These are phyloP conservation scores for Triplophysa dalaica DNA, from an alignment of 2,113 vertebrate species.

Conservation along the genomic window DNA sequence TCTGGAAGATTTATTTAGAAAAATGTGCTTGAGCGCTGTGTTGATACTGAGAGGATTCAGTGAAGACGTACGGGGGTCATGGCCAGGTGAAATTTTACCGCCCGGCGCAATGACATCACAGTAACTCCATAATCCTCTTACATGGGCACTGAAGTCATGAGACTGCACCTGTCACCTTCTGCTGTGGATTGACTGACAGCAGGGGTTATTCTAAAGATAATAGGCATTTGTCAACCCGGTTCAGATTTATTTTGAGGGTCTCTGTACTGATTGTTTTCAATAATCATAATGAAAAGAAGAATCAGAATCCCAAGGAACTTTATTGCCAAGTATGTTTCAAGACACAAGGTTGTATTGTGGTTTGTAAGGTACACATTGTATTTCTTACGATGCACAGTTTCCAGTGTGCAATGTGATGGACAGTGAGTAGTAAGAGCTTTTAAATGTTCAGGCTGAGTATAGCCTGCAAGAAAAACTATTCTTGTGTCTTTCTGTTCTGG, in stretches of 20 bases:
- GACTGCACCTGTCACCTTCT: background rate
- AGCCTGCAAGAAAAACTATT: too few species aligned
- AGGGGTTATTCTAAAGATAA: background rate
- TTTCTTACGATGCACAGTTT: too few species aligned
- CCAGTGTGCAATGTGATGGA: too few species aligned
- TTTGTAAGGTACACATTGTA: too few species aligned
- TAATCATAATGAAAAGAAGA: background rate
- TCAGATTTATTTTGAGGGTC: background rate
- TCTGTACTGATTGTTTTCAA: background rate
- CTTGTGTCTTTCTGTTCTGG: too few species aligned
- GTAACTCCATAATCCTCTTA: conserved; percentile 70
- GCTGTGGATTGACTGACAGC: background rate
- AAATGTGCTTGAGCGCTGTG: background rate
- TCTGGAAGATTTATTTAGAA: background rate
- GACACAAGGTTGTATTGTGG: too few species aligned
- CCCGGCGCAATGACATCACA: conserved; percentile 61
- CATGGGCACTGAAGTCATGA: conserved; percentile 38
- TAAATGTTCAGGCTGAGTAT: too few species aligned
- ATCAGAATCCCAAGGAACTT: too few species aligned
- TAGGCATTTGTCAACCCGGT: background rate
- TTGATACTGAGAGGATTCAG: background rate
- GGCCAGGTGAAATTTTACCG: conserved; percentile 48
- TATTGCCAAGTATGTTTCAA: too few species aligned
- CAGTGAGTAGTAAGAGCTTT: too few species aligned
- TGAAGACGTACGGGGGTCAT: conserved; percentile 15